These are phyloP conservation scores for Tichodroma muraria DNA, from an alignment of 2,113 vertebrate species.

Conservation along the genomic window DNA sequence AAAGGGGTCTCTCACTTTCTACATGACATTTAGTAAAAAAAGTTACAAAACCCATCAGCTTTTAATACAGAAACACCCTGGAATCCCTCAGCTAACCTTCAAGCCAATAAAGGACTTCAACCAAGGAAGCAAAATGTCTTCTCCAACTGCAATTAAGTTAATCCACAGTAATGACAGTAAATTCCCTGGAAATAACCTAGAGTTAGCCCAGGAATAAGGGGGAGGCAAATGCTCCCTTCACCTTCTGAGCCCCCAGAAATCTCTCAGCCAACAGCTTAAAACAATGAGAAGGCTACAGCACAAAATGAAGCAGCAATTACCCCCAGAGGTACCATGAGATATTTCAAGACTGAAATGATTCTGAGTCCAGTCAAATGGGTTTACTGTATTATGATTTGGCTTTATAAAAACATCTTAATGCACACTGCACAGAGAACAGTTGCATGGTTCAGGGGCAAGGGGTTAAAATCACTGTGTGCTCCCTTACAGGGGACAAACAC, in stretches of 20 bases:
- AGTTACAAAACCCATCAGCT: constrained; percentile 20
- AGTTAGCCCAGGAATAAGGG: neutral
- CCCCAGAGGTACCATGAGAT: neutral
- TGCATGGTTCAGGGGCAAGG: neutral
- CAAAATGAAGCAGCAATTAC: constrained; percentile 5
- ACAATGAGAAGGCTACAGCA: neutral
- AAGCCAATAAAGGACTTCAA: neutral
- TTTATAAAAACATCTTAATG: constrained; percentile 8
- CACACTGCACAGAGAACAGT: neutral
- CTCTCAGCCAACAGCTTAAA: neutral
- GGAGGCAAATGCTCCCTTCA: neutral
- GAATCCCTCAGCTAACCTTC: neutral
- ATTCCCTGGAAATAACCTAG: neutral
- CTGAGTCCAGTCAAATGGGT: neutral
- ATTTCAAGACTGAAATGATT: neutral
- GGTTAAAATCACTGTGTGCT: neutral
- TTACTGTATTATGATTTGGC: constrained; percentile 18
- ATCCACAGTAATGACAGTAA: neutral
- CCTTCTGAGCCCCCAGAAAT: neutral
- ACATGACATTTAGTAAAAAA: constrained; percentile 8
- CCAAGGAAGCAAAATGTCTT: neutral
- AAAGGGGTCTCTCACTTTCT: neutral
- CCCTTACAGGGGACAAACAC: neutral
- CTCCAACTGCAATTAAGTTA: neutral
- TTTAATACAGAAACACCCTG: neutral